A percentile compares a stretch with the other conserved stretches of the same genome.
phyloP scores from a whole-genome alignment of 2,888 invertebrate species.

The Odontocolon sp. region DNA sequence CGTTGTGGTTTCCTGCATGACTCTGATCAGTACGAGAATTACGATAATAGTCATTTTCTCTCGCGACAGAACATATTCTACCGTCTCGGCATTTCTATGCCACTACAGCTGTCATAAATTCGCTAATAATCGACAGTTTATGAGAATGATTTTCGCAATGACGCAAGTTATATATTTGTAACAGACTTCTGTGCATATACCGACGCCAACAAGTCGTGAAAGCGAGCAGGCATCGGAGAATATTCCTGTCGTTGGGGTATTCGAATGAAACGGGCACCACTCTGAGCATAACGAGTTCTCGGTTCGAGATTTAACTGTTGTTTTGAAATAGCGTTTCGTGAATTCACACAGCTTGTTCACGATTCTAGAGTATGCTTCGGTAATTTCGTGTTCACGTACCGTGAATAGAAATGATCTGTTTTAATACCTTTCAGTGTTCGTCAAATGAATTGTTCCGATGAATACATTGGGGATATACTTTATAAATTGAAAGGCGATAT shows the following conservation, averaged over 20 bases:
- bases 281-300: not conserved
- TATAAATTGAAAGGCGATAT: too few species aligned
- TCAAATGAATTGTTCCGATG: too few species aligned
- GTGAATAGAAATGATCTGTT: too few species aligned
- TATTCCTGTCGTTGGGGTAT: slow-evolving; percentile 5
- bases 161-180: not conserved
- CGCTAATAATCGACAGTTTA: not conserved
- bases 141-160: not conserved
- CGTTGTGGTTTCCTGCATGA: slow-evolving; percentile 53
- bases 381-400: too few species aligned
- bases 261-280: slow-evolving; percentile 1
- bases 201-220: slow-evolving; percentile 23
- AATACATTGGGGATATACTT: too few species aligned
- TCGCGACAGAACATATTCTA: slow-evolving; percentile 1
- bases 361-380: too few species aligned
- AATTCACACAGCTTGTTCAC: not conserved
- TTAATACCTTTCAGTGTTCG: too few species aligned
- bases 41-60: slow-evolving; percentile 22
- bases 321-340: slow-evolving; percentile 7
- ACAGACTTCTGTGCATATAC: not conserved
- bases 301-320: slow-evolving; percentile 12
- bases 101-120: not conserved
- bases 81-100: not conserved
- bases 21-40: slow-evolving; percentile 21
- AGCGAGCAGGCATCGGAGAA: not conserved